A percentile compares a stretch with the other conserved stretches of the same genome.
These are phyloP conservation scores for Agrilus biguttatus DNA, from an alignment of 2,888 invertebrate genomes.

Conservation along the genomic window DNA sequence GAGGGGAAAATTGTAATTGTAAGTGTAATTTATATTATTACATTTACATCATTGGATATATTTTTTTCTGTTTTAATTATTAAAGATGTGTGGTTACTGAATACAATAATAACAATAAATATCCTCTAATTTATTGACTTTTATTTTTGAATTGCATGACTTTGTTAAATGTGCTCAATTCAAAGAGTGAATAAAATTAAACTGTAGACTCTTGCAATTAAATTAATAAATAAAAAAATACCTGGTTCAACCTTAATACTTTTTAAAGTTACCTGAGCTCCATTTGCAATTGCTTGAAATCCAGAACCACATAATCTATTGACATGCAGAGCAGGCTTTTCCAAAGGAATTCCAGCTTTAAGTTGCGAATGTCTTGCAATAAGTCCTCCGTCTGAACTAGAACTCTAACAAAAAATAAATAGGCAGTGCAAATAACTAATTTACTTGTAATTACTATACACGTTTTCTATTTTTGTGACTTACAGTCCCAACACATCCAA, in stretches of 20 bases:
- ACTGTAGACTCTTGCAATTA: too few relatives aligned
- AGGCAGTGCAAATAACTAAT: neutral
- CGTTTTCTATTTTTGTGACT: conserved; percentile 22
- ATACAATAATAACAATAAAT: too few relatives aligned
- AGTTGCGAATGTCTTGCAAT: conserved; percentile 80
- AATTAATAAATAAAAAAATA: too few relatives aligned
- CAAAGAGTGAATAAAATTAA: too few relatives aligned
- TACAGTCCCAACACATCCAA: conserved; percentile 81
- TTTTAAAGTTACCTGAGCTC: conserved; percentile 56
- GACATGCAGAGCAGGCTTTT: conserved; percentile 71
- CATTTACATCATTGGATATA: too few relatives aligned
- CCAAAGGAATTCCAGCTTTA: conserved; percentile 69
- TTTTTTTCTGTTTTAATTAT: too few relatives aligned
- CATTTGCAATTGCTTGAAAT: conserved; percentile 87
- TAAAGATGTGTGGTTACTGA: too few relatives aligned
- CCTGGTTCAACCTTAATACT: neutral
- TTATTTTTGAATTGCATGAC: too few relatives aligned
- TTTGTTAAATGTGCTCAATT: too few relatives aligned
- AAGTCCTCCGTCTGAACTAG: conserved; percentile 73
- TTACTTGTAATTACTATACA: neutral
- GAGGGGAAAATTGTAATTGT: too few relatives aligned
- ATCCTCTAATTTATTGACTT: too few relatives aligned
- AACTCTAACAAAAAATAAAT: conserved; percentile 35
- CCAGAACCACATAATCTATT: conserved; percentile 96
- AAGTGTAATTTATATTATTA: too few relatives aligned